A percentile compares a stretch with the other conserved stretches of the same genome.
These are phyloP conservation scores for Talpa occidentalis DNA, from an alignment of 2,113 vertebrate species.

Conservation along the genomic window DNA sequence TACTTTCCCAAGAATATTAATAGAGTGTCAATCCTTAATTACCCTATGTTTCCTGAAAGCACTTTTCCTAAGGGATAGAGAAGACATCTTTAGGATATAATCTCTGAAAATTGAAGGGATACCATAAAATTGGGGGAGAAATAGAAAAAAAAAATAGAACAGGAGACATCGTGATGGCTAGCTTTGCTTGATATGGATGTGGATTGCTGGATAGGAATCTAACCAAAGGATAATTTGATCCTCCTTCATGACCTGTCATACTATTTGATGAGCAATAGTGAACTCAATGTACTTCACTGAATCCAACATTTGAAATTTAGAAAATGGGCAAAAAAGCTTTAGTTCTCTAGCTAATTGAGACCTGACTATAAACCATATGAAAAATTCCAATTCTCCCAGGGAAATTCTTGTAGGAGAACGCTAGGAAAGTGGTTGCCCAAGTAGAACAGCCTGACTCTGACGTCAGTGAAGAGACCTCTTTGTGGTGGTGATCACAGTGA, in stretches of 20 bases:
- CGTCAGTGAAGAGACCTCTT: background rate
- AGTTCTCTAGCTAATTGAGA: background rate
- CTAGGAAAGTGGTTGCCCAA: background rate
- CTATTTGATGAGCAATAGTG: background rate
- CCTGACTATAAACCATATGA: background rate
- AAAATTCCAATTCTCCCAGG: constrained; percentile 14
- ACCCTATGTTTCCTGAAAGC: constrained; percentile 21
- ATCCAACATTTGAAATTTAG: constrained; percentile 34
- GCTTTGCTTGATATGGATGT: background rate
- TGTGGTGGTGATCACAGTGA: constrained; percentile 16
- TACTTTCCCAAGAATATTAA: background rate
- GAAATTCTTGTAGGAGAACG: constrained; percentile 34
- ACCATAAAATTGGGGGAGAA: background rate
- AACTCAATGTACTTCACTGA: background rate
- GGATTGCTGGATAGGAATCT: background rate
- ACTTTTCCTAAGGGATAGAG: background rate
- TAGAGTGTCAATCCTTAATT: background rate
- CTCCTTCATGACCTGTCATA: background rate
- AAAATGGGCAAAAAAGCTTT: constrained; percentile 26
- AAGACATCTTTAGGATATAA: background rate
- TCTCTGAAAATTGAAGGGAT: background rate
- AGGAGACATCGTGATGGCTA: background rate
- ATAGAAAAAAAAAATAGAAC: background rate
- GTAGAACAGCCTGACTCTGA: background rate
- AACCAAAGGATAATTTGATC: background rate